Conservation (phyloP, 2,113 vertebrate genomes). For the Plecturocebus donacophilus region DNA sequence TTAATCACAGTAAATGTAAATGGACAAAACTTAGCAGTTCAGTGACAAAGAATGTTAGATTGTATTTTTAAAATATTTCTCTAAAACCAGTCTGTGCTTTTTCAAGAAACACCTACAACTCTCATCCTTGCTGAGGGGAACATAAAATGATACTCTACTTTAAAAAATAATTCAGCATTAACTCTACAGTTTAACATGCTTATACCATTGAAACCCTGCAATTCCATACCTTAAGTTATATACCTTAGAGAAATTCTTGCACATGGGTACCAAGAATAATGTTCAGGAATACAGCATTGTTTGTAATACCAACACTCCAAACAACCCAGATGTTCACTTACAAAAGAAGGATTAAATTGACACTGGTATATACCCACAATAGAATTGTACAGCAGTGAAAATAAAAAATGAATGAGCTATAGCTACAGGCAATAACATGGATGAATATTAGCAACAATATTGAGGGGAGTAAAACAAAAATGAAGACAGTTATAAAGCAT, state of each 20-base stretch:
- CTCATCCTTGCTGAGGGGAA: not conserved
- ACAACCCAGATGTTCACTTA: not conserved
- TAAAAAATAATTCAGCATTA: not conserved
- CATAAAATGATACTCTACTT: not conserved
- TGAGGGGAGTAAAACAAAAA: not conserved
- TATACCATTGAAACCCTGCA: not conserved
- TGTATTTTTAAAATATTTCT: not conserved
- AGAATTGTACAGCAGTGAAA: not conserved
- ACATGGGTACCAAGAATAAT: not conserved
- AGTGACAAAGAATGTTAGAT: slow-evolving; percentile 22
- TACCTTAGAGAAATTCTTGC: not conserved
- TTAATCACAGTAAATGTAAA: slow-evolving; percentile 30
- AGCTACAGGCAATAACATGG: not conserved
- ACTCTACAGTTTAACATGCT: not conserved
- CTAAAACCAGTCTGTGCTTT: not conserved
- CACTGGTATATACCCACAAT: not conserved
- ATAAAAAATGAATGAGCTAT: not conserved
- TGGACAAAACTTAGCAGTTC: slow-evolving; percentile 8
- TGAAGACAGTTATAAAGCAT: not conserved
- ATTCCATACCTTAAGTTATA: not conserved
- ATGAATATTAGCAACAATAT: not conserved
- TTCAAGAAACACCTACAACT: slow-evolving; percentile 8
- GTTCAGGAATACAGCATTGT: not conserved
- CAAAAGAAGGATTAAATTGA: not conserved
- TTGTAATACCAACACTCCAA: not conserved